A percentile compares a stretch with the other conserved stretches of the same genome.
Evolutionary conservation across 1,140 invertebrate genomes (phyloP).

Genomic region (Ericerus pela): DNA sequence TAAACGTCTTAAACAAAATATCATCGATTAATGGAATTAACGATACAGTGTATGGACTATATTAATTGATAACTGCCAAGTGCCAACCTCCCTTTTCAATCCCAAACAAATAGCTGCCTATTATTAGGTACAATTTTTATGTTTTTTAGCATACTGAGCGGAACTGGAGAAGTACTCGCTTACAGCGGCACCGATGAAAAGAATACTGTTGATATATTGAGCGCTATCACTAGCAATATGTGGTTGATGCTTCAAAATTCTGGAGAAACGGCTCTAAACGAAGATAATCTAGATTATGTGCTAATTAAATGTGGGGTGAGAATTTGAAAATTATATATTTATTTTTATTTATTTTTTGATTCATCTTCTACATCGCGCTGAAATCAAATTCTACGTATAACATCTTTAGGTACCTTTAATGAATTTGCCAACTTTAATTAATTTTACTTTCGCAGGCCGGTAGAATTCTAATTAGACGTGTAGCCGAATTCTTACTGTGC

Average conservation of each 20-base stretch:
- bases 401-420: no score
- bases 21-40: background rate
- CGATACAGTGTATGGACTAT: background rate
- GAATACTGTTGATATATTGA: background rate
- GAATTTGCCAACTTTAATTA: no score
- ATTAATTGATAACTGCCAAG: background rate
- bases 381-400: no score
- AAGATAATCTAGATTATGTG: conserved; percentile 2
- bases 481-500: background rate
- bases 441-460: background rate
- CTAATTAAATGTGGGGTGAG: background rate
- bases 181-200: conserved; percentile 1
- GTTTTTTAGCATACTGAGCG: background rate
- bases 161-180: background rate
- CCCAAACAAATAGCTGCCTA: background rate
- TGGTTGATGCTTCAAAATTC: background rate
- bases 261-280: background rate
- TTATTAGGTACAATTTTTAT: background rate
- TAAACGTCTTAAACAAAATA: background rate
- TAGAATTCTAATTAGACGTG: background rate
- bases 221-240: conserved; percentile 1
- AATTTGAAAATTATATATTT: no score
- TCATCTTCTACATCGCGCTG: no score
- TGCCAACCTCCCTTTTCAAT: background rate
- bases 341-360: no score